Evolutionary conservation across 2,113 vertebrate genomes (phyloP), one percentile per base, ranked within the genome.

Genomic region (Poeciliopsis turrubarensis): DNA sequence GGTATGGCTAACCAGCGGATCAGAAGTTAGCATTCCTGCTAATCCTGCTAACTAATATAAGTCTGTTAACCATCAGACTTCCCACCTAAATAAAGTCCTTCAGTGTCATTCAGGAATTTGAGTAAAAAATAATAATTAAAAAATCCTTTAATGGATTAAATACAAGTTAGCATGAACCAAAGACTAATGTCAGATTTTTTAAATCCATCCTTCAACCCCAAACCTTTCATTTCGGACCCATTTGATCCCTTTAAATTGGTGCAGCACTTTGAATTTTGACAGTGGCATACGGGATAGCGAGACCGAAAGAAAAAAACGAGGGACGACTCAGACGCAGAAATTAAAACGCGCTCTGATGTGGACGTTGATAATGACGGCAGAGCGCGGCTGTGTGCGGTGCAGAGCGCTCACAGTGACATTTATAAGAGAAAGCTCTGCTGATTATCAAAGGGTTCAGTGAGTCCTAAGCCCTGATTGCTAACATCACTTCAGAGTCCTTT

Each of bases 401-500:
- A 9, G 27, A 32, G 67, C 79, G 72, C 74, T 82, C 75, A 54
- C 32, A 68, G 74, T 89, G 86, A 89, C 87, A 88, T 92, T 90
- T 87, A 75, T 86, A 72, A 79, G 68, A 79, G 73, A 84, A 79
- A 51, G 78, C 78, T 77, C 77, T 54, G 22, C 82, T 90, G 89
- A 89, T 89, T 89, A 89, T 86, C 87, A 86, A 79, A 87, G 81
- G 78, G 81, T 86, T 83, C 84, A 83, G 70, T 29, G 84, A 77
- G 80, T 85, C 84, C 75, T 80, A 79, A 81, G 85, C 82, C 73
- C 76, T 89, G 89, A 91, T 92, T 89, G 89, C 86, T 85, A 86
- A 87, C 85, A 86, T 89, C 87, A 86, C 89, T 90, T 89, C 82
- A 90, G 82, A 87, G 71, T 82, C 73, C 73, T 87, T 88, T 70